These are phyloP conservation scores for Saturnia japonica DNA, from an alignment of 2,888 invertebrate genomes.

Conservation along the genomic window DNA sequence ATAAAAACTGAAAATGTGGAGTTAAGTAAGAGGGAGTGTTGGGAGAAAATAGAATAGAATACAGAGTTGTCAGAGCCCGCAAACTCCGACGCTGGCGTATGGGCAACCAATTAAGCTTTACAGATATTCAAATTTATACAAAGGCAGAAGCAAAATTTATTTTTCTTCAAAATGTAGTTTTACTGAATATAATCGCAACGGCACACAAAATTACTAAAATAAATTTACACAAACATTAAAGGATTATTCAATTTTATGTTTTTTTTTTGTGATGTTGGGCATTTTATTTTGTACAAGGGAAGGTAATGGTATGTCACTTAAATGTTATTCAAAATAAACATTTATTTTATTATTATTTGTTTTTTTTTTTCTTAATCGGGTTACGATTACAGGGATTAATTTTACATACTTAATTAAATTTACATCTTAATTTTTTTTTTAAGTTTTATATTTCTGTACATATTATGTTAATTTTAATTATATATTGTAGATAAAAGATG, in stretches of 20 bases:
- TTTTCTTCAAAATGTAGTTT: neutral
- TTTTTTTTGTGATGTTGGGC: neutral
- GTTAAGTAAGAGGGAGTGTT: no score
- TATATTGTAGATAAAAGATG: slow-evolving; percentile 1
- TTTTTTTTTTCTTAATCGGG: slow-evolving; percentile 49
- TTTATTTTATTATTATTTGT: slow-evolving; percentile 47
- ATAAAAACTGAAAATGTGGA: no score
- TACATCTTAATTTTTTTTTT: no score
- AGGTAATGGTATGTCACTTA: neutral
- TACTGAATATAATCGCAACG: neutral
- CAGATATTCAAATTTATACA: no score
- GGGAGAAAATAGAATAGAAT: no score
- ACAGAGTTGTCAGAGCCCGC: no score
- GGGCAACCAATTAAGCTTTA: no score
- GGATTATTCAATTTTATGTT: neutral
- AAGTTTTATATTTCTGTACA: neutral
- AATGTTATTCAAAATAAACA: slow-evolving; percentile 41
- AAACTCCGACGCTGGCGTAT: no score
- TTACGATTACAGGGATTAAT: slow-evolving; percentile 39
- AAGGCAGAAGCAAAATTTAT: no score
- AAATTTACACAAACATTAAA: neutral
- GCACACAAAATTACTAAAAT: neutral
- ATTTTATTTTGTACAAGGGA: neutral
- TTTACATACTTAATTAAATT: no score
- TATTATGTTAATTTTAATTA: neutral